A percentile compares a stretch with the other conserved stretches of the same genome.
phyloP scores from a whole-genome alignment of 2,888 invertebrate genomes.

The Drosophila neutralis region DNA sequence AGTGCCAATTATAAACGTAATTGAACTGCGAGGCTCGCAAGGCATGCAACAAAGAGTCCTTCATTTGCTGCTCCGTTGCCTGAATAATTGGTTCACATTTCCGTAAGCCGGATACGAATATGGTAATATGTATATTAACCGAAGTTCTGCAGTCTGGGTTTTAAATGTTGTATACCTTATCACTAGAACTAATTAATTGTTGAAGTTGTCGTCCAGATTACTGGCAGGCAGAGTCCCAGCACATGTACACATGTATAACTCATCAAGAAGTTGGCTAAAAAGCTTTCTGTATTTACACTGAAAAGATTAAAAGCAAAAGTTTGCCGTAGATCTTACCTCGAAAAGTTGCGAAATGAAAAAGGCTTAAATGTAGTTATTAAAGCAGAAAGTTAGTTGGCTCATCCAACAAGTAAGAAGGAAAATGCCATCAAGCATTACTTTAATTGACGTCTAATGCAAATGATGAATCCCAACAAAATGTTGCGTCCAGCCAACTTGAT shows the following conservation, averaged over 20 bases:
- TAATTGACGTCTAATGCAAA: slow-evolving; percentile 4
- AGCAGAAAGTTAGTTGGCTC: background rate
- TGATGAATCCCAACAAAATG: background rate
- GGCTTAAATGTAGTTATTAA: background rate
- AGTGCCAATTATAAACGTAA: background rate
- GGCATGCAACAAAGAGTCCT: background rate
- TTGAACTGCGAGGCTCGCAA: background rate
- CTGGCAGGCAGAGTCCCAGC: background rate
- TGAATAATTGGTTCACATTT: background rate
- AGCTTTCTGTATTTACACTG: background rate
- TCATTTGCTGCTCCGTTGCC: background rate
- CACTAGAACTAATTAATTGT: no score
- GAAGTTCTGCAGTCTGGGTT: background rate
- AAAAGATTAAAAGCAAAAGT: background rate
- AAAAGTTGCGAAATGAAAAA: background rate
- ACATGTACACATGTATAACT: no score
- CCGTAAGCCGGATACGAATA: background rate
- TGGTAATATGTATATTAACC: background rate
- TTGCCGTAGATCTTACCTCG: background rate
- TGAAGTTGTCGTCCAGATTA: background rate
- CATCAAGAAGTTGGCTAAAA: background rate
- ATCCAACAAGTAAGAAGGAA: background rate
- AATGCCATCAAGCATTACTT: background rate
- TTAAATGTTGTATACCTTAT: background rate
- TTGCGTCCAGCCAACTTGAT: background rate